Evolutionary conservation across 1,140 invertebrate genomes (phyloP).

Genomic region (Laupala kohalensis): DNA sequence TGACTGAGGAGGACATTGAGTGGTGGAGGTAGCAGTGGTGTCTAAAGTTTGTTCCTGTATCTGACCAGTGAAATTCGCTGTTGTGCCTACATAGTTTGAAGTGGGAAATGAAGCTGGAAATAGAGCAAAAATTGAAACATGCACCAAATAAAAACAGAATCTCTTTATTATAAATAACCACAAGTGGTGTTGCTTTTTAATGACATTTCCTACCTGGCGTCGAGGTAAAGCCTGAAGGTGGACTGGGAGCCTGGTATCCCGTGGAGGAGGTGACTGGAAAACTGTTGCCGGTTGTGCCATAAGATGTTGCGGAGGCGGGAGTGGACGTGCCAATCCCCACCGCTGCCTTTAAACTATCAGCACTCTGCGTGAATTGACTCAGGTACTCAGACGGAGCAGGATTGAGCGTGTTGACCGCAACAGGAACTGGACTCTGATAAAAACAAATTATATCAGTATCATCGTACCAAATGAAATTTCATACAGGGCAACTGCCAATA

Average conservation of each 20-base stretch:
- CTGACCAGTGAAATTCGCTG: conserved; percentile 18
- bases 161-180: neutral
- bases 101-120: conserved; percentile 17
- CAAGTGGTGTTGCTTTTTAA: neutral
- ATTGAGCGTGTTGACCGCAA: conserved; percentile 29
- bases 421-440: conserved; percentile 9
- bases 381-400: conserved; percentile 60
- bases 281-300: conserved; percentile 9
- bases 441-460: too few species aligned
- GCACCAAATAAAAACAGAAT: neutral
- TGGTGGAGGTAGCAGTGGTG: neutral
- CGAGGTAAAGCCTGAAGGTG: conserved; percentile 12
- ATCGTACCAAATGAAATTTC: too few species aligned
- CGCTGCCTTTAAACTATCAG: conserved; percentile 44
- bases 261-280: conserved; percentile 14
- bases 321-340: conserved; percentile 7
- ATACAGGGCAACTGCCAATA: too few species aligned
- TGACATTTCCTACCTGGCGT: conserved; percentile 7
- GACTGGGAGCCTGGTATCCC: conserved; percentile 14
- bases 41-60: conserved; percentile 15
- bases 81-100: conserved; percentile 16
- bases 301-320: conserved; percentile 8
- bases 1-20: conserved; percentile 7
- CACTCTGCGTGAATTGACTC: conserved; percentile 50
- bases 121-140: neutral